A percentile compares a stretch with the other conserved stretches of the same genome.
Conservation (phyloP, 2,888 invertebrate species). For the Agrenia bidenticulata region DNA sequence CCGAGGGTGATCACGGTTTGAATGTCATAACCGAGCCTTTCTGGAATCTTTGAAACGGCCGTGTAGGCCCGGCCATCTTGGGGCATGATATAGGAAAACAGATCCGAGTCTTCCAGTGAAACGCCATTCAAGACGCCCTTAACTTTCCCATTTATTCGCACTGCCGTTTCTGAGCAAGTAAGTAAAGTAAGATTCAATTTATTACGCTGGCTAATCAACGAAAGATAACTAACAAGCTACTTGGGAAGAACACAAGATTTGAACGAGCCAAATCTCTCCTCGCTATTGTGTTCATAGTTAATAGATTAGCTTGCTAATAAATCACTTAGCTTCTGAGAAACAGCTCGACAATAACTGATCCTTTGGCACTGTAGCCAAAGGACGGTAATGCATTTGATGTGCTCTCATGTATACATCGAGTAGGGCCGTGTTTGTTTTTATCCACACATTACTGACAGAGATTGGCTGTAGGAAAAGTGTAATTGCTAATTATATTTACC, state of each 20-base stretch:
- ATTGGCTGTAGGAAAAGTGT: background rate
- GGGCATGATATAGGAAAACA: conserved; percentile 90
- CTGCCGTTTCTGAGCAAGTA: conserved; percentile 66
- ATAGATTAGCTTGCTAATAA: no score
- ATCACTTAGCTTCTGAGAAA: no score
- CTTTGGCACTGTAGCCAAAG: no score
- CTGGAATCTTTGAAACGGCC: conserved; percentile 79
- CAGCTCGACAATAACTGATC: no score
- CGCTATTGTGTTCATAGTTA: no score
- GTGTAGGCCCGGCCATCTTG: conserved; percentile 85
- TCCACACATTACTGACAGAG: background rate
- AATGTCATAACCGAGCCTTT: conserved; percentile 72
- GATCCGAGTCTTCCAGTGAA: conserved; percentile 70
- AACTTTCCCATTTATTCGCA: conserved; percentile 87
- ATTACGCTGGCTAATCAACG: no score
- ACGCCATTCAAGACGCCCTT: conserved; percentile 78
- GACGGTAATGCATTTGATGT: no score
- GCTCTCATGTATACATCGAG: background rate
- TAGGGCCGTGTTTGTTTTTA: background rate
- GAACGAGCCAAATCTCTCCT: no score
- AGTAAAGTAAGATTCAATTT: no score
- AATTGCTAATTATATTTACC: conserved; percentile 57
- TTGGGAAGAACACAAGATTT: no score
- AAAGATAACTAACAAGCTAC: no score
- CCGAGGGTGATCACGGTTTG: conserved; percentile 82